Conservation (phyloP, 2,797 vertebrate genomes). For the Bradypus variegatus region DNA sequence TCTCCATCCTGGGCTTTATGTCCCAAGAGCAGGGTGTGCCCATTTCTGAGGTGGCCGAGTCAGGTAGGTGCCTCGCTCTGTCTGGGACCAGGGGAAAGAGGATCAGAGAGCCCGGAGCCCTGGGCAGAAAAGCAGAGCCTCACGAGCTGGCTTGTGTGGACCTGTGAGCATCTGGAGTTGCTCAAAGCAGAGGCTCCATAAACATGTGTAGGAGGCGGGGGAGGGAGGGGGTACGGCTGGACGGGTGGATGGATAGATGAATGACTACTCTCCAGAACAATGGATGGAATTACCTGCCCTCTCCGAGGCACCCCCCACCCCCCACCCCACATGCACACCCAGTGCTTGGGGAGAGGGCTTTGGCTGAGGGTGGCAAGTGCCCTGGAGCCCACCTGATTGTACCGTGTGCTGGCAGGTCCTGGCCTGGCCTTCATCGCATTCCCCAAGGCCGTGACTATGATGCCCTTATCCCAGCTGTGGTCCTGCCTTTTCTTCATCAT, state of each 20-base stretch:
- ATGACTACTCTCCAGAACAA: neutral
- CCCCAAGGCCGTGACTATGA: constrained; percentile 84
- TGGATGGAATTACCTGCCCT: neutral
- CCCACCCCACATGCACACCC: accelerated
- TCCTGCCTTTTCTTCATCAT: constrained; percentile 93
- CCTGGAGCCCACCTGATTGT: neutral
- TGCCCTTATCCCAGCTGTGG: constrained; percentile 88
- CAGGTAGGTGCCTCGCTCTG: constrained; percentile 72
- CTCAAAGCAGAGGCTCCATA: neutral
- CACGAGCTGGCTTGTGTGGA: neutral
- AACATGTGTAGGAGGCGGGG: neutral
- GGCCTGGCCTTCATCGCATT: constrained; percentile 85
- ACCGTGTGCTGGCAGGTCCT: constrained; percentile 77
- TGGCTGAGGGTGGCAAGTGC: accelerated
- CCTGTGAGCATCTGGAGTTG: neutral
- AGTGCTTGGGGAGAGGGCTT: neutral
- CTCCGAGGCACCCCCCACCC: neutral
- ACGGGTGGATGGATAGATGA: too few species aligned
- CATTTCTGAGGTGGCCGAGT: constrained; percentile 72
- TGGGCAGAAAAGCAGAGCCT: neutral
- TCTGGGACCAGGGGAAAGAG: neutral
- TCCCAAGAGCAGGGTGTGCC: constrained; percentile 72
- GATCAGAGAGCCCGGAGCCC: neutral
- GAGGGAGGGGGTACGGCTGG: neutral
- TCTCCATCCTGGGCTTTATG: constrained; percentile 92